Evolutionary conservation across 2,797 vertebrate genomes (phyloP).

Genomic region (Tarsius wallacei): DNA sequence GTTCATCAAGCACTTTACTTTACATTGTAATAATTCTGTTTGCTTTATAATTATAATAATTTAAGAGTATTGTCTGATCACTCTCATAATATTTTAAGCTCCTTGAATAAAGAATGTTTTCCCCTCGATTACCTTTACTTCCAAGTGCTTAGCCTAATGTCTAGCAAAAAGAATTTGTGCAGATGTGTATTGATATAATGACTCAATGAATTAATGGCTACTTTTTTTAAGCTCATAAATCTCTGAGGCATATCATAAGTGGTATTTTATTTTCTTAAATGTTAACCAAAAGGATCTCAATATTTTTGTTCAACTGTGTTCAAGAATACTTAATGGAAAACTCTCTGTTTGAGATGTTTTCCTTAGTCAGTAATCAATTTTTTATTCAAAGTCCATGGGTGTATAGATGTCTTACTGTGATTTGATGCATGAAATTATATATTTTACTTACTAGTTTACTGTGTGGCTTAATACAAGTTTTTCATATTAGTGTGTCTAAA

Average conservation of each 20-base stretch:
- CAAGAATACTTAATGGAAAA: not conserved
- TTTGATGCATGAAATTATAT: not conserved
- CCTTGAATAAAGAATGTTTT: not conserved
- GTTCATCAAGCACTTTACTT: not conserved
- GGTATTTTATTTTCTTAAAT: not conserved
- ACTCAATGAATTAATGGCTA: not conserved
- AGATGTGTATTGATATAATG: not conserved
- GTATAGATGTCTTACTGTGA: not conserved
- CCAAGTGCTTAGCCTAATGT: not conserved
- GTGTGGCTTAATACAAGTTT: not conserved
- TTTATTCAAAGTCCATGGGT: not conserved
- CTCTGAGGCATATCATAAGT: not conserved
- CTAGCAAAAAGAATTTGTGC: not conserved
- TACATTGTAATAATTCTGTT: not conserved
- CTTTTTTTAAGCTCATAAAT: not conserved
- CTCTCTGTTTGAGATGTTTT: not conserved
- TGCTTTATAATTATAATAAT: conserved; percentile 2
- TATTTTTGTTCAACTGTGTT: not conserved
- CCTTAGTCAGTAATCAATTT: not conserved
- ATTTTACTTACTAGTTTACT: not conserved
- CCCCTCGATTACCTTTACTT: not conserved
- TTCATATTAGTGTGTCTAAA: not conserved
- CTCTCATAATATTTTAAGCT: not conserved
- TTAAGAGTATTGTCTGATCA: conserved; percentile 17
- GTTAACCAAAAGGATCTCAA: not conserved